Conservation (phyloP, 2,797 vertebrate species). For the Telmatherina bonti region DNA sequence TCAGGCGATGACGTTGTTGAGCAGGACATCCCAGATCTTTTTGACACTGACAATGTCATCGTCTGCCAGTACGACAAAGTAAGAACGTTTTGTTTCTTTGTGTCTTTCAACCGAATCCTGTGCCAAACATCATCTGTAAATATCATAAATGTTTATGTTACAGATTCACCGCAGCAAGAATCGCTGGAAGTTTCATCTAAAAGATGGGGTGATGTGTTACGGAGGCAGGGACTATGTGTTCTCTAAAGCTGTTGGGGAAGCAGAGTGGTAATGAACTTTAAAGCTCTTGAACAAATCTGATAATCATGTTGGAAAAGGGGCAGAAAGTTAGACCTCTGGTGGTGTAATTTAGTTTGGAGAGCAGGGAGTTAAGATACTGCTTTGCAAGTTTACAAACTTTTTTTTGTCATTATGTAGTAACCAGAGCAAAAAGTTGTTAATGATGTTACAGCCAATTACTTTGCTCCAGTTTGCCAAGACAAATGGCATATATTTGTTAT, state of each 20-base stretch:
- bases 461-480: constrained; percentile 33
- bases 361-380: constrained; percentile 28
- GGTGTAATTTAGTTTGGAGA: not conserved
- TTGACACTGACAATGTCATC: constrained; percentile 96
- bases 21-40: constrained; percentile 94
- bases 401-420: constrained; percentile 37
- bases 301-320: not conserved
- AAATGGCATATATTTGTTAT: constrained; percentile 59
- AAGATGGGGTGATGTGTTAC: constrained; percentile 95
- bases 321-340: constrained; percentile 1
- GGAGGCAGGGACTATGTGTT: constrained; percentile 95
- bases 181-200: constrained; percentile 98
- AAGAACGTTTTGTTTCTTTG: constrained; percentile 39
- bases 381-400: constrained; percentile 9
- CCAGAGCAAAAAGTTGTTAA: constrained; percentile 39
- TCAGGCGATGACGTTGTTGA: constrained; percentile 97
- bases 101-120: not conserved
- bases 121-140: not conserved
- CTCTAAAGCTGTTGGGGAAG: constrained; percentile 95
- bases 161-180: constrained; percentile 99
- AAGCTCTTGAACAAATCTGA: constrained; percentile 27
- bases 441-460: constrained; percentile 19
- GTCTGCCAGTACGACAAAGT: constrained; percentile 99
- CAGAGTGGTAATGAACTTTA: constrained; percentile 90
- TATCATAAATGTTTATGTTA: constrained; percentile 15